Evolutionary conservation across 2,888 invertebrate species (phyloP).

Genomic region (Ceraclea dissimilis): DNA sequence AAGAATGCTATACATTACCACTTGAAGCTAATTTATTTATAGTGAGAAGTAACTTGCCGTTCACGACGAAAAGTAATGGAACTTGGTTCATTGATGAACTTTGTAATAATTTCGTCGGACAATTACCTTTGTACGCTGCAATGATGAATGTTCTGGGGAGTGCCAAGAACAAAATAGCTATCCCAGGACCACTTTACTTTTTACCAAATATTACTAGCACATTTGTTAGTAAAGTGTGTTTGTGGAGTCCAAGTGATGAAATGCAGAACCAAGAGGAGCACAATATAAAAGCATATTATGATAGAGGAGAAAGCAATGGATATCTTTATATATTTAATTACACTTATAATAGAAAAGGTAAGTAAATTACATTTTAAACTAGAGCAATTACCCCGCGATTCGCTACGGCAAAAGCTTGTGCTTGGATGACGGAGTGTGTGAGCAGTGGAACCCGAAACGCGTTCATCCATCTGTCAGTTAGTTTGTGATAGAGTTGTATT

Average conservation of each 20-base stretch:
- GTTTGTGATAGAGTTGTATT: too few relatives aligned
- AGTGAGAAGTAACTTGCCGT: slow-evolving; percentile 1
- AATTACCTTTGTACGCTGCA: neutral
- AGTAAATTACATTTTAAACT: too few relatives aligned
- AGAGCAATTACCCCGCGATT: too few relatives aligned
- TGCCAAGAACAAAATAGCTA: neutral
- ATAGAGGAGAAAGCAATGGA: neutral
- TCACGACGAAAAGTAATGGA: neutral
- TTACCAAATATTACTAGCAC: neutral
- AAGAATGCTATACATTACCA: neutral
- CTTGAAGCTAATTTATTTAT: slow-evolving; percentile 3
- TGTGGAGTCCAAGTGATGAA: neutral
- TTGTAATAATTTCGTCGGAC: neutral
- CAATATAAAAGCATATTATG: neutral
- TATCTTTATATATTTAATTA: neutral
- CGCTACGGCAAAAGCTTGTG: too few relatives aligned
- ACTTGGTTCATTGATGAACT: slow-evolving; percentile 1
- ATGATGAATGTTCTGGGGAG: neutral
- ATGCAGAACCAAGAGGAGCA: neutral
- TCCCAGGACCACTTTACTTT: neutral
- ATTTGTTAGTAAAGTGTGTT: neutral
- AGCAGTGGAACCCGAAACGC: too few relatives aligned
- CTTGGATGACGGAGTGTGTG: too few relatives aligned
- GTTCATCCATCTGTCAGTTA: too few relatives aligned
- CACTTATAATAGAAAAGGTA: too few relatives aligned